These are phyloP conservation scores for Menidia beryllina DNA, from an alignment of 2,113 vertebrate genomes.

Conservation along the genomic window DNA sequence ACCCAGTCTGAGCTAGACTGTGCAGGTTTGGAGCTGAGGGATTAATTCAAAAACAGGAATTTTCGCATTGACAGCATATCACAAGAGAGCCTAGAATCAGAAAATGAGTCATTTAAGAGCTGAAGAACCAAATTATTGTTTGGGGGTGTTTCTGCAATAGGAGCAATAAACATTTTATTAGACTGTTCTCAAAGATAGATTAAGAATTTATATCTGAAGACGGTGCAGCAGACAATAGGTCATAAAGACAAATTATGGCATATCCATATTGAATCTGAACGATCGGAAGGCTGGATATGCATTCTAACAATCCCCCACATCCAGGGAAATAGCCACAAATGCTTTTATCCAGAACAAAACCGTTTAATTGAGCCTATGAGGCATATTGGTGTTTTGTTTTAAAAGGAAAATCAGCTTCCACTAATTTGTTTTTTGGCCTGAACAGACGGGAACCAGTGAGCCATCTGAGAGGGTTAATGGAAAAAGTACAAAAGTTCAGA, in stretches of 20 bases:
- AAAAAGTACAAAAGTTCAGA: conserved; percentile 37
- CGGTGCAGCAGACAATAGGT: conserved; percentile 51
- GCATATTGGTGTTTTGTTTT: conserved; percentile 47
- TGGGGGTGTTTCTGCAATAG: conserved; percentile 41
- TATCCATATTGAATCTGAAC: conserved; percentile 49
- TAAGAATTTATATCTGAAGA: conserved; percentile 52
- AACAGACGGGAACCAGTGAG: conserved; percentile 40
- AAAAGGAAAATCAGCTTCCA: conserved; percentile 45
- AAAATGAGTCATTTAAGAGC: conserved; percentile 18
- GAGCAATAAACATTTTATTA: conserved; percentile 52
- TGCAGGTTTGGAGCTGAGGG: not conserved
- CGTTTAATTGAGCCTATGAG: conserved; percentile 42
- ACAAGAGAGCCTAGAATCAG: conserved; percentile 1
- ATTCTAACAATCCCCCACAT: conserved; percentile 36
- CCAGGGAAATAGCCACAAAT: conserved; percentile 22
- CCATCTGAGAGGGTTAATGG: conserved; percentile 21
- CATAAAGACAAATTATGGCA: conserved; percentile 44
- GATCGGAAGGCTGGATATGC: conserved; percentile 43
- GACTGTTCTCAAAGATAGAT: conserved; percentile 37
- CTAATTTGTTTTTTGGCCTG: conserved; percentile 35
- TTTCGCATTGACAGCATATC: conserved; percentile 14
- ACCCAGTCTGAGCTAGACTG: not conserved
- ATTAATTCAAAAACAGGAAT: not conserved
- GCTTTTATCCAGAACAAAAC: conserved; percentile 47
- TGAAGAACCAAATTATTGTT: conserved; percentile 39